These are phyloP conservation scores for Neodiprion pinetum DNA, from an alignment of 1,140 invertebrate genomes.

Conservation along the genomic window DNA sequence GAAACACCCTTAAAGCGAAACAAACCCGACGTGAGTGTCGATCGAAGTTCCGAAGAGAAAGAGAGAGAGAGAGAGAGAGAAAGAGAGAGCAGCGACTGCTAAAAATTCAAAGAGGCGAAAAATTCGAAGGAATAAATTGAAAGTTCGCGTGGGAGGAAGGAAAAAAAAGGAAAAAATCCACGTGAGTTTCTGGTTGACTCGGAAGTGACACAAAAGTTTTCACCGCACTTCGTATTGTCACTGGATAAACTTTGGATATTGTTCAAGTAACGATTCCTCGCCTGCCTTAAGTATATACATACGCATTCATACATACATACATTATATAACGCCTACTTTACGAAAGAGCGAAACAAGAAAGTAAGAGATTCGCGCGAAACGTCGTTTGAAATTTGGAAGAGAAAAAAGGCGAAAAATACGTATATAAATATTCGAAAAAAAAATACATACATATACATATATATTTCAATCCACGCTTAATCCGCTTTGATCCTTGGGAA, in stretches of 20 bases:
- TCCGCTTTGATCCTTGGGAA: not conserved
- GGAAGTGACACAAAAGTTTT: conserved; percentile 7
- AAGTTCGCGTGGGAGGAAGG: not conserved
- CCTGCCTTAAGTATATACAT: too few relatives aligned
- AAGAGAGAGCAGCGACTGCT: not conserved
- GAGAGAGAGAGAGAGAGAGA: not conserved
- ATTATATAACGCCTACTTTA: not conserved
- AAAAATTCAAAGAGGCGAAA: conserved; percentile 8
- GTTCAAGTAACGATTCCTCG: not conserved
- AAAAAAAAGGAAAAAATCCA: not conserved
- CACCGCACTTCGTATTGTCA: not conserved
- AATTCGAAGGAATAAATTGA: not conserved
- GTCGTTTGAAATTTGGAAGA: not conserved
- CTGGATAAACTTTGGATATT: too few relatives aligned
- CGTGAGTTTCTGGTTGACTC: conserved; percentile 5
- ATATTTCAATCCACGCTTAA: not conserved
- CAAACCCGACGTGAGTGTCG: not conserved
- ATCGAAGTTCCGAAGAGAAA: not conserved
- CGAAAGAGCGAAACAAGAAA: not conserved
- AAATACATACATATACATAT: too few relatives aligned
- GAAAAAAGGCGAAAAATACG: not conserved
- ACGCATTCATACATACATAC: not conserved
- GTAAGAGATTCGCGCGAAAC: not conserved
- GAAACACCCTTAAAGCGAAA: not conserved
- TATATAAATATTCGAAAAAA: too few relatives aligned